These are phyloP conservation scores for Uromys caudimaculatus DNA, from an alignment of 2,797 vertebrate species.

Conservation along the genomic window DNA sequence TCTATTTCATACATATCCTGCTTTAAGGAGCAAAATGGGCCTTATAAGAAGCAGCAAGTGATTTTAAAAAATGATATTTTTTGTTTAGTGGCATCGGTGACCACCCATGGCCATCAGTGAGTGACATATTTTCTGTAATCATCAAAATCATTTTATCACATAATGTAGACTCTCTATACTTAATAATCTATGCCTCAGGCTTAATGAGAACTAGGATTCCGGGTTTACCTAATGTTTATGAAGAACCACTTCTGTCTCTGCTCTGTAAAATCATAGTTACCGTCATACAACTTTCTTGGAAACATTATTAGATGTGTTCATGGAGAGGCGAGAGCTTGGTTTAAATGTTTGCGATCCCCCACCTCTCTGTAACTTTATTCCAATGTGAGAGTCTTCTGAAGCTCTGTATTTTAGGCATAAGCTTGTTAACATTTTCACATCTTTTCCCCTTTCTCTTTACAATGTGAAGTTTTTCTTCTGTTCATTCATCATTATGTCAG, in stretches of 20 bases:
- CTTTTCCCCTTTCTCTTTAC: neutral
- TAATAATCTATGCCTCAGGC: constrained; percentile 75
- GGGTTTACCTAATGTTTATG: constrained; percentile 65
- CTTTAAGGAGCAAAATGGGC: neutral
- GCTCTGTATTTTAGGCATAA: neutral
- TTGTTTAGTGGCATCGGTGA: constrained; percentile 23
- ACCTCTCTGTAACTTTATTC: constrained; percentile 63
- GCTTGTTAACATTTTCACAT: neutral
- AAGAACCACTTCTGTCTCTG: constrained; percentile 64
- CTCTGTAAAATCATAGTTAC: constrained; percentile 71
- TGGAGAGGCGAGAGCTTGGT: constrained; percentile 26
- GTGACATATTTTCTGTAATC: constrained; percentile 53
- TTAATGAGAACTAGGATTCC: constrained; percentile 79
- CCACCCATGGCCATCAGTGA: neutral
- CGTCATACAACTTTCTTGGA: constrained; percentile 60
- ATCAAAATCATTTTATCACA: constrained; percentile 72
- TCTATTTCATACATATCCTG: neutral
- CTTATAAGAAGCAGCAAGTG: constrained; percentile 30
- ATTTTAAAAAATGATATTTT: constrained; percentile 43
- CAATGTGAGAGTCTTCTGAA: neutral
- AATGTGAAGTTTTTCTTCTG: neutral
- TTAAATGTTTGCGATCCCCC: constrained; percentile 66
- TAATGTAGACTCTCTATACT: constrained; percentile 72
- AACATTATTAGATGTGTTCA: constrained; percentile 62
- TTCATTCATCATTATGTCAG: neutral